Conservation (phyloP, 2,888 invertebrate species). For the Coelopa pilipes region DNA sequence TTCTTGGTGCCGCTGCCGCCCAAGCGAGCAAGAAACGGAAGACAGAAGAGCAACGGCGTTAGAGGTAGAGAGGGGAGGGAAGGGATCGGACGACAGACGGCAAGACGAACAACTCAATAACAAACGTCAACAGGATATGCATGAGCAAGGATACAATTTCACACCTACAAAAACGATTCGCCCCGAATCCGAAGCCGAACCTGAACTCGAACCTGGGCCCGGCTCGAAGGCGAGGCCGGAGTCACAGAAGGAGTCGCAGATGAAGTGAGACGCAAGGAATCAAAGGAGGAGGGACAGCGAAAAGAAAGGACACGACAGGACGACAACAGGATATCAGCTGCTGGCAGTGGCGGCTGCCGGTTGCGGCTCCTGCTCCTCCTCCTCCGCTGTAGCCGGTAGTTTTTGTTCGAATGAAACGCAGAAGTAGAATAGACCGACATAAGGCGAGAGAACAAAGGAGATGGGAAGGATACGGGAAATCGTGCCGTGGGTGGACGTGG, state of each 20-base stretch:
- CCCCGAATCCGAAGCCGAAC: neutral
- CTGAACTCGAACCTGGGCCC: neutral
- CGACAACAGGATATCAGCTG: constrained; percentile 30
- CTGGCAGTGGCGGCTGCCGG: constrained; percentile 16
- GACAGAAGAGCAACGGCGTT: too few relatives aligned
- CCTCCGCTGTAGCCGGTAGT: neutral
- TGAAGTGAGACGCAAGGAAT: constrained; percentile 5
- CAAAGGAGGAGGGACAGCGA: neutral
- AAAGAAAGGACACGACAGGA: constrained; percentile 3
- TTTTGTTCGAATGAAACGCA: neutral
- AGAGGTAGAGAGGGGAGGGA: neutral
- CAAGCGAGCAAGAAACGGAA: neutral
- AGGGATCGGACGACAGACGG: constrained; percentile 17
- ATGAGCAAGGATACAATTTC: constrained; percentile 58
- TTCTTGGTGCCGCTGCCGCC: neutral
- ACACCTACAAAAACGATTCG: constrained; percentile 55
- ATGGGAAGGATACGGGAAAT: neutral
- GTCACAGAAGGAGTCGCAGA: neutral
- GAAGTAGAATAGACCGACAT: constrained; percentile 4
- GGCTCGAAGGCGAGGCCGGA: neutral
- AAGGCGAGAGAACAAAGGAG: neutral
- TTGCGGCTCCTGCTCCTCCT: neutral
- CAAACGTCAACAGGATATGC: constrained; percentile 60
- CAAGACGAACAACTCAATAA: constrained; percentile 38
- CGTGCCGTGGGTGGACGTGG: constrained; percentile 25